Conservation (phyloP, 2,113 vertebrate species). For the Oncorhynchus masou region DNA sequence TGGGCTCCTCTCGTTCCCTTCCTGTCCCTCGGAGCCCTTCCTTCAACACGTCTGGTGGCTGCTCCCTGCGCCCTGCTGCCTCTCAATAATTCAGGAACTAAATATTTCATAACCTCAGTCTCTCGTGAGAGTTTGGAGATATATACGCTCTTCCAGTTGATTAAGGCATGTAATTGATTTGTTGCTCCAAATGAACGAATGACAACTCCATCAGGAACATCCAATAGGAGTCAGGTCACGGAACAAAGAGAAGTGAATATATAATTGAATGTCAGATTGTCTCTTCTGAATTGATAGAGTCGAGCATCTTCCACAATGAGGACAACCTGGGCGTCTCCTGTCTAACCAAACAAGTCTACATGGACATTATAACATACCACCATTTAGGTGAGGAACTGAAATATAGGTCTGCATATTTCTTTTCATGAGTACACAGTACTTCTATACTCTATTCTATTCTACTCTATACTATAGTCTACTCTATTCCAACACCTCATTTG, state of each 20-base stretch:
- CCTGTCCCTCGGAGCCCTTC: not conserved
- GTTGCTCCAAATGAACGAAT: constrained; percentile 43
- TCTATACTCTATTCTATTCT: no score
- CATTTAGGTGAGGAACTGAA: no score
- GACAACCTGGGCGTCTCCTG: no score
- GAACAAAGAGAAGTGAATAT: constrained; percentile 44
- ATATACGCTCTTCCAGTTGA: constrained; percentile 61
- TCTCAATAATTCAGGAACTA: constrained; percentile 53
- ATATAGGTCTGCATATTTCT: no score
- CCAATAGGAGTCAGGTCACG: constrained; percentile 32
- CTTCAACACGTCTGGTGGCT: constrained; percentile 12
- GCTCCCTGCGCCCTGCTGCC: constrained; percentile 49
- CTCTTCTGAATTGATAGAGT: constrained; percentile 23
- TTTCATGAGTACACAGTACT: no score
- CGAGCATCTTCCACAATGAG: no score
- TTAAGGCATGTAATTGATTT: constrained; percentile 59
- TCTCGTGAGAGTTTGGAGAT: constrained; percentile 42
- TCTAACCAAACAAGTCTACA: no score
- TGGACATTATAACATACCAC: no score
- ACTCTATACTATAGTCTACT: no score
- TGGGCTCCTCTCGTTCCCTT: not conserved
- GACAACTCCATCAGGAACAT: constrained; percentile 51
- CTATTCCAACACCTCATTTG: no score
- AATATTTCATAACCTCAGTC: constrained; percentile 67
- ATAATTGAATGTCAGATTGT: constrained; percentile 46